Evolutionary conservation across 2,888 invertebrate genomes (phyloP).

Genomic region (Chloroclystis v-ata): DNA sequence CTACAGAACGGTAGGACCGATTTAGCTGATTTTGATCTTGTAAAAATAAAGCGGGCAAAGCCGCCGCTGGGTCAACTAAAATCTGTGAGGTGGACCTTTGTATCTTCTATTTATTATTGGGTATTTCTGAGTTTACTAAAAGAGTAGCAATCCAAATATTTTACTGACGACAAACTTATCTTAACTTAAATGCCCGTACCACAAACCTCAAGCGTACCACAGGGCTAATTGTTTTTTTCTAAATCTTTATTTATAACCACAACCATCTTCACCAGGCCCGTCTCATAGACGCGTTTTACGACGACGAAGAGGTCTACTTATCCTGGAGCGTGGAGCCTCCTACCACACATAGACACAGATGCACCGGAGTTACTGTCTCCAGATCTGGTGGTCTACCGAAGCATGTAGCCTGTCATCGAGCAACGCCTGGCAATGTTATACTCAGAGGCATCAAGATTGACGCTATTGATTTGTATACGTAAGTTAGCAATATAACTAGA

Average conservation of each 20-base stretch:
- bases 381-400: constrained; percentile 57
- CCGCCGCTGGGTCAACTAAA: too few species aligned
- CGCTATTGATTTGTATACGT: constrained; percentile 63
- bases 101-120: too few species aligned
- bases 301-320: constrained; percentile 61
- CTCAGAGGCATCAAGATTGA: constrained; percentile 64
- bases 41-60: too few species aligned
- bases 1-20: too few species aligned
- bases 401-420: constrained; percentile 67
- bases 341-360: constrained; percentile 53
- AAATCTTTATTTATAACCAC: neutral
- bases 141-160: too few species aligned
- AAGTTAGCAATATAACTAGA: constrained; percentile 33
- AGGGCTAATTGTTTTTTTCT: too few species aligned
- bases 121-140: too few species aligned
- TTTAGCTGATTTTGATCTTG: too few species aligned
- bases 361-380: constrained; percentile 64
- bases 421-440: constrained; percentile 57
- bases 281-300: constrained; percentile 62
- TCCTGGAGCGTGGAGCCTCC: constrained; percentile 66
- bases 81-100: too few species aligned
- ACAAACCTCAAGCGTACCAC: too few species aligned
- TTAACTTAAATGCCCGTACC: too few species aligned
- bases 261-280: constrained; percentile 41
- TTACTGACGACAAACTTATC: too few species aligned